phyloP scores from a whole-genome alignment of 1,140 invertebrate species.

The Trichonephila inaurata region DNA sequence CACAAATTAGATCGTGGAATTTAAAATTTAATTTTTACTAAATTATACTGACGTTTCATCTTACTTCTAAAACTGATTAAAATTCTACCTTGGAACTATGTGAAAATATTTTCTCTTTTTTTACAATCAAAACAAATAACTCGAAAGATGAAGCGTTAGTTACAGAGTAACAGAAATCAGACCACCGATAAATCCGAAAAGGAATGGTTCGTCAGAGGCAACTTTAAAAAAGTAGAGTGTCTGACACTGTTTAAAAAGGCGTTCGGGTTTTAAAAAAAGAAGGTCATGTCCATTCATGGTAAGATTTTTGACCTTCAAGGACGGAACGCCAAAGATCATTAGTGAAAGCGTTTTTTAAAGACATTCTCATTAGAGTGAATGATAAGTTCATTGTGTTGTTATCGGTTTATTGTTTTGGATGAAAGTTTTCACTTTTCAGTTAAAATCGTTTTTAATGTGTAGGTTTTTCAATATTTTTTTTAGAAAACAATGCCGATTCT shows the following conservation, averaged over 20 bases:
- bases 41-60: no score
- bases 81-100: no score
- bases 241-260: constrained; percentile 56
- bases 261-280: constrained; percentile 27
- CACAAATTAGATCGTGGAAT: no score
- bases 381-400: constrained; percentile 32
- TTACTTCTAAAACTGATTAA: no score
- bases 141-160: no score
- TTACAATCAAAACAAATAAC: no score
- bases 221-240: constrained; percentile 25
- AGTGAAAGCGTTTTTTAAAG: constrained; percentile 51
- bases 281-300: constrained; percentile 59
- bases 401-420: neutral
- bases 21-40: no score
- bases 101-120: no score
- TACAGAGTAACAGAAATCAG: neutral
- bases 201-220: neutral
- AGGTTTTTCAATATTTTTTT: no score
- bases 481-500: neutral
- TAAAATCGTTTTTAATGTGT: neutral
- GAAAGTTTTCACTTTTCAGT: neutral
- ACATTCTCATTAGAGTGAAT: constrained; percentile 26
- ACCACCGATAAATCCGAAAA: no score
- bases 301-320: constrained; percentile 56
- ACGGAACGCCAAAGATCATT: constrained; percentile 11